Base-by-base conservation (phyloP, 2,113 vertebrate species). In the Pipra filicauda region DNA sequence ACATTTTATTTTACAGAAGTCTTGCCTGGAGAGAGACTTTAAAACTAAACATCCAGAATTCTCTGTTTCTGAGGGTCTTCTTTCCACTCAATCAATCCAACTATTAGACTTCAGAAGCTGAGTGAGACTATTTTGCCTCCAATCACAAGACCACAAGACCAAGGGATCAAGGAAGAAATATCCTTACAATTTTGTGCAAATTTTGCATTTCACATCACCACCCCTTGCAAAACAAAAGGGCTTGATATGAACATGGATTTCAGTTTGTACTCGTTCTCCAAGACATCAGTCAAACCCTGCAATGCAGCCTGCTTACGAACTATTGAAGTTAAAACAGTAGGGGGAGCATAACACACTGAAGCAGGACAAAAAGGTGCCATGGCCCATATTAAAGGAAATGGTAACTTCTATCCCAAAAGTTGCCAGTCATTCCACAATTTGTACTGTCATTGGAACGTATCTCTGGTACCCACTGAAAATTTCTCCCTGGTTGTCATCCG, bases 271-370 rank as follows among this genome's bases (percentile, higher is more conserved):
- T 87, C 28, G 12, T 58, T 80, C 69, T 55, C 51, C 55, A 57
- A 55, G 31, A 72, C 41, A 49, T 26, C 16, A 65, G n/a, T 43
- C 85, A 62, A 69, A 46, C 39, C 61, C 65, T 64, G 62, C 23
- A 69, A 85, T 4, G 12, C 58, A 91, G 51, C 23, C 61, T 37
- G 33, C 69, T 70, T 49, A 65, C 44, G 57, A 96, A 77, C 49
- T 88, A 93, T 77, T 30, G 66, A 70, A 14, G 31, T 71, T 84
- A 35, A 88, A 66, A 78, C 96, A 97, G 94, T 76, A 98, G 94
- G 77, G 93, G 97, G 94, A 93, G 94, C 85, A 92, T 39, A 79
- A 95, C 84, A 90, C 72, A 94, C 46, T 66, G 67, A 96, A 80
- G 66, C 93, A 93, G 31, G 43, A 79, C 70, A 62, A 81, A 89